Evolutionary conservation across 2,113 vertebrate genomes (phyloP).

Genomic region (Callorhinus ursinus): DNA sequence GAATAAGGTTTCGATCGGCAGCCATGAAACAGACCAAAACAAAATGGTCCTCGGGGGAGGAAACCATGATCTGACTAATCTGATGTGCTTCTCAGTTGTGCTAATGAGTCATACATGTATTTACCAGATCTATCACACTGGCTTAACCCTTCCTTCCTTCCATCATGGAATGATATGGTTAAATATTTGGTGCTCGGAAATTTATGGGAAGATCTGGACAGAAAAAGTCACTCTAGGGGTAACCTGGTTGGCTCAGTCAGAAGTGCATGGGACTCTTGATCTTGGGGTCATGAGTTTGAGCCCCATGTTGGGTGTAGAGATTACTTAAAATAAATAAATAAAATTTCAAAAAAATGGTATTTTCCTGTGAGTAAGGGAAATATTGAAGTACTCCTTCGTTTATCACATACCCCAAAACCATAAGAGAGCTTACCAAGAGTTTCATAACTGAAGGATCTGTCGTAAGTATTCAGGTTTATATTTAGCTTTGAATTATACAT

Average conservation of each 20-base stretch:
- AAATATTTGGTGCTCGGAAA: conserved; percentile 35
- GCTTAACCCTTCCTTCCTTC: background rate
- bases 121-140: background rate
- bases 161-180: background rate
- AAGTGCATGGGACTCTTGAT: background rate
- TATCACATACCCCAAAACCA: background rate
- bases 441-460: conserved; percentile 41
- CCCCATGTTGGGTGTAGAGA: background rate
- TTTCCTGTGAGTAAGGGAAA: conserved; percentile 49
- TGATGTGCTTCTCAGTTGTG: conserved; percentile 1
- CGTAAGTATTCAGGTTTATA: conserved; percentile 41
- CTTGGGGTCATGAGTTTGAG: background rate
- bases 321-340: background rate
- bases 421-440: conserved; percentile 8
- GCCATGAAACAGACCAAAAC: conserved; percentile 14
- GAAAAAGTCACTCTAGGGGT: background rate
- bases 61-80: conserved; percentile 31
- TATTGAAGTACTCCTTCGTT: conserved; percentile 32
- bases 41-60: background rate
- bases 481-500: conserved; percentile 51
- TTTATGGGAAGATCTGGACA: conserved; percentile 11
- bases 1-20: conserved; percentile 34
- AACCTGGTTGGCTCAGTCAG: background rate
- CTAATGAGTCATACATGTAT: background rate
- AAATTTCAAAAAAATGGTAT: background rate